These are phyloP conservation scores for Celastrina argiolus DNA, from an alignment of 2,888 invertebrate species.

Conservation along the genomic window DNA sequence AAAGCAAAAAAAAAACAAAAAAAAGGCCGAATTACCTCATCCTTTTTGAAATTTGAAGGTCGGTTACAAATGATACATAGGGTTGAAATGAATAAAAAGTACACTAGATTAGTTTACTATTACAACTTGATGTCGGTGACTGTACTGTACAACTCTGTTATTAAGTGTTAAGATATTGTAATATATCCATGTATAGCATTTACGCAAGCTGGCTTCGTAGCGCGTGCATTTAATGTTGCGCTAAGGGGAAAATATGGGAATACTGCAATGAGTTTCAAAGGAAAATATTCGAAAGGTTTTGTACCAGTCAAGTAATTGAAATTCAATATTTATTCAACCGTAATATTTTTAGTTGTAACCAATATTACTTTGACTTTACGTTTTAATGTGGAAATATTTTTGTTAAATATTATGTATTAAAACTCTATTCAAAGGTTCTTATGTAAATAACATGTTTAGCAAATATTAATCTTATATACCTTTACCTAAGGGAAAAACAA, in stretches of 20 bases:
- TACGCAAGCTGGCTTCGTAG: not conserved
- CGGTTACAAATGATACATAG: too few relatives aligned
- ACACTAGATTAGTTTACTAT: too few relatives aligned
- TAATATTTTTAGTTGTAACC: not conserved
- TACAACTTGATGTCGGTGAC: too few relatives aligned
- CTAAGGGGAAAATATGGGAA: constrained; percentile 12
- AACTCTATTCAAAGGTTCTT: too few relatives aligned
- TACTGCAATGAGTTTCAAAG: constrained; percentile 11
- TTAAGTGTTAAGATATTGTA: constrained; percentile 14
- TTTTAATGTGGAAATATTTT: not conserved
- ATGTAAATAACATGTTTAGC: too few relatives aligned
- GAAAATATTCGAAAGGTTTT: constrained; percentile 5
- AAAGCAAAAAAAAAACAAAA: too few relatives aligned
- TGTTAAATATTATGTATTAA: too few relatives aligned
- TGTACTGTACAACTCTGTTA: not conserved
- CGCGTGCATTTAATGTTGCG: constrained; percentile 19
- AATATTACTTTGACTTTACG: not conserved
- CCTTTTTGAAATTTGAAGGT: too few relatives aligned
- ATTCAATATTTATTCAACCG: not conserved
- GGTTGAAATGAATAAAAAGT: too few relatives aligned
- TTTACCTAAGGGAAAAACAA: too few relatives aligned
- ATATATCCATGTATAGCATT: constrained; percentile 7
- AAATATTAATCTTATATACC: too few relatives aligned
- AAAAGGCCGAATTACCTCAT: too few relatives aligned
- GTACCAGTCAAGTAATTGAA: not conserved